Conservation (phyloP, 2,888 invertebrate species). For the Microctonus brassicae region DNA sequence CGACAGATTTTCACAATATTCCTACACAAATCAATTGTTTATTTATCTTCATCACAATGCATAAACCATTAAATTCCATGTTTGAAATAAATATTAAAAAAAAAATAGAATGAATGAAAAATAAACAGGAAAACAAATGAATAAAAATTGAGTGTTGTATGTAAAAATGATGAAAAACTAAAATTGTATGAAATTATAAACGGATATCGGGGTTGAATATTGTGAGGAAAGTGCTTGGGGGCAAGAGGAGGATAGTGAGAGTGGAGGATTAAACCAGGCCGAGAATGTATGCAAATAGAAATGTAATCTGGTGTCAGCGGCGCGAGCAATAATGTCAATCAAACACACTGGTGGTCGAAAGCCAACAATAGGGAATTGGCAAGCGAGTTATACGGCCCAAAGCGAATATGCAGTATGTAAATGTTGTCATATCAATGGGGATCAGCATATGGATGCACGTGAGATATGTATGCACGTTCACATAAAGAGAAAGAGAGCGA, state of each 20-base stretch:
- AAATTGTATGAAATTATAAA: constrained; percentile 16
- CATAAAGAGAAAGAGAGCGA: constrained; percentile 25
- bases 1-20: not conserved
- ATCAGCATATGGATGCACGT: constrained; percentile 69
- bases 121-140: constrained; percentile 41
- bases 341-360: constrained; percentile 68
- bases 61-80: constrained; percentile 14
- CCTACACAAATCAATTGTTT: not conserved
- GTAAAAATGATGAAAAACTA: constrained; percentile 35
- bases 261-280: constrained; percentile 58
- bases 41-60: not conserved
- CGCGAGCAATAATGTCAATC: constrained; percentile 70
- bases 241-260: constrained; percentile 21
- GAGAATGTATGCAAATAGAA: constrained; percentile 70
- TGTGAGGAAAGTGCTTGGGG: too few species aligned
- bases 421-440: constrained; percentile 69
- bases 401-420: constrained; percentile 70
- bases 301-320: constrained; percentile 70
- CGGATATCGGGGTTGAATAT: not conserved
- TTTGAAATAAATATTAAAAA: constrained; percentile 26
- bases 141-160: constrained; percentile 30
- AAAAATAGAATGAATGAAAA: constrained; percentile 30
- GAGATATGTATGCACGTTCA: constrained; percentile 52
- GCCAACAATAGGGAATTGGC: constrained; percentile 68
- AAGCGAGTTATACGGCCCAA: constrained; percentile 64